Base-by-base conservation (phyloP, 2,113 vertebrate species). In the Jaculus jaculus region DNA sequence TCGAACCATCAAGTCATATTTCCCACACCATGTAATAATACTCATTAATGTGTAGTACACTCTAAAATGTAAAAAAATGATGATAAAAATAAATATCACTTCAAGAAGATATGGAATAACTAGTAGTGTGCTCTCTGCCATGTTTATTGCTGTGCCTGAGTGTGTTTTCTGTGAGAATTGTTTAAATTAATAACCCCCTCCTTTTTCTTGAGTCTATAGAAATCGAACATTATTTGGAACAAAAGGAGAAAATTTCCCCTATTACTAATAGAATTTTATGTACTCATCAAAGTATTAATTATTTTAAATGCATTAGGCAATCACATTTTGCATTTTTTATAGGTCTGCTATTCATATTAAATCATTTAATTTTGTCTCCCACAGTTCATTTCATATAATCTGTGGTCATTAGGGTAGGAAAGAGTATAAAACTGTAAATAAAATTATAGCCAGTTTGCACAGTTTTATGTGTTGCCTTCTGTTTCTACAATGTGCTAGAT, bases 391-490 rank as follows among this genome's bases (percentile, higher is more conserved):
- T 97, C 0, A 6, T 71, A 92, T 83, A 89, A 89, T 80, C 66
- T 97, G 80, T n/a, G 79, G 72, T 58, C 94, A 87, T 79, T 86
- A 94, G 51, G 80, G 34, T 72, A 81, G 84, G 98, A 93, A 71
- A 96, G 61, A 34, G 94, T 96, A 83, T 39, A 28, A 96, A 96
- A 94, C 77, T 86, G 54, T 72, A 94, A 96, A 90, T 92, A 18
- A 88, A 96, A 97, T 96, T 94, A 87, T 89, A 85, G 68, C 75
- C 73, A 92, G 63, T 97, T 92, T 87, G 39, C 89, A 84, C 68
- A 95, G 81, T 90, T 81, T 7, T 84, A 21, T 94, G 91, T 95
- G 77, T 95, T 96, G 87, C 78, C 88, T 87, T 95, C 89, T 94
- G 72, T 75, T 91, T 94, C 75, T 92, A 37, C 51, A 42, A 77